Base-by-base conservation (phyloP, 2,113 vertebrate species). In the Erpornis zantholeuca region DNA sequence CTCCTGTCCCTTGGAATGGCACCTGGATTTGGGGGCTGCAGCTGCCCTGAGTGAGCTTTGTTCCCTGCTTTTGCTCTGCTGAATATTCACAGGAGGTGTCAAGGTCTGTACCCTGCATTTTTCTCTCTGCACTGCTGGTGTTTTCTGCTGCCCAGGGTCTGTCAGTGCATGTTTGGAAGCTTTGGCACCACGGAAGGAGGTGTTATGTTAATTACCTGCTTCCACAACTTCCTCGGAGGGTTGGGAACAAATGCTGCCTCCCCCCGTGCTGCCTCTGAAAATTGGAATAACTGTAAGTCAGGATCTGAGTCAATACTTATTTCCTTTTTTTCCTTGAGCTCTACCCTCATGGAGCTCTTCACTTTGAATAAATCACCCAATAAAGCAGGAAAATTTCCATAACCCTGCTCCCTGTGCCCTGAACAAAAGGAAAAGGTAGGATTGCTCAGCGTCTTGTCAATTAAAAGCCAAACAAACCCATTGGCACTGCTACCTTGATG, bases 331-430 rank as follows among this genome's bases (percentile, higher is more conserved):
- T 10, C 27, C 52, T 71, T 75, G 38, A 89, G 38, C 60, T 75
- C 6, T 53, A 29, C 23, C 44, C 53, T 82, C 52, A 16, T 16
- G n/a, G 81, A 90, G 38, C 36, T 72, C 50, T 45, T 69, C 49
- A 6, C 36, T 76, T 86, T 7, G 3, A 76, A 45, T 75, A 90
- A 82, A 52, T 71, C 31, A 49, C 27, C 18, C 17, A 52, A 9
- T 29, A 88, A 75, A 79, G 33, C 24, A 56, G 56, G 52, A 49
- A 64, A 35, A 80, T 56, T 42, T 29, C n/a, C 38, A 9, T 50
- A 80, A 53, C 40, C 6, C 2, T 66, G 7, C 15, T 53, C 17
- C 42, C 1, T n/a, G 0, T 44, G 13, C 17, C 19, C 17, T 20
- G 29, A 42, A 66, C 36, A 16, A 44, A 9, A 82, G 20, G 64